Percentiles rank a stretch among this genome's conserved stretches.
phyloP scores from a whole-genome alignment of 2,113 vertebrate species.

The Eidolon helvum region DNA sequence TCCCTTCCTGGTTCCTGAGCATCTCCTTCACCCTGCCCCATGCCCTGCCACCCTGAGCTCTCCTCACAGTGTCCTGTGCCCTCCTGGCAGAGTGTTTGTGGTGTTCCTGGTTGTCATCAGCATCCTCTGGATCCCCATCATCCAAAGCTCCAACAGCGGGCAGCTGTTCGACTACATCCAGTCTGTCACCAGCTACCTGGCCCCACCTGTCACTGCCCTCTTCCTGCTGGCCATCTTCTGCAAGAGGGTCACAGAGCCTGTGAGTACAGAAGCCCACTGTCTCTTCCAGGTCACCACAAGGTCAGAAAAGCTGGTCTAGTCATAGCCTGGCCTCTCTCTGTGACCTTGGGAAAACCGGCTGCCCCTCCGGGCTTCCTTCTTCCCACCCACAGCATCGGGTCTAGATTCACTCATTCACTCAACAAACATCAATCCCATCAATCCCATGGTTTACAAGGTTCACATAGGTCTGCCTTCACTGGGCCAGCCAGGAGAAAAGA shows the following conservation, averaged over 20 bases:
- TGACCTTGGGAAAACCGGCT: no score
- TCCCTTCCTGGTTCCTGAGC: no score
- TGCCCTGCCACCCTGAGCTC: no score
- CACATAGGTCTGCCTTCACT: not conserved
- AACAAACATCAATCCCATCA: not conserved
- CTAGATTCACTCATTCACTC: not conserved
- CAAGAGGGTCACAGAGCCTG: slow-evolving; percentile 93
- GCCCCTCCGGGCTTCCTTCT: not conserved
- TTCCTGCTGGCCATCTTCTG: slow-evolving; percentile 96
- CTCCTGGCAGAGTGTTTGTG: slow-evolving; percentile 88
- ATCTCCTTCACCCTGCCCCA: no score
- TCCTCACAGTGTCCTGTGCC: not conserved
- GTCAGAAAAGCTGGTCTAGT: not conserved
- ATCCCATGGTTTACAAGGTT: not conserved
- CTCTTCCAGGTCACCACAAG: not conserved
- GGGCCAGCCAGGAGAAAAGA: not conserved
- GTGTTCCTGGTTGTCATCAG: slow-evolving; percentile 90
- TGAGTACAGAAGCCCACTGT: slow-evolving; percentile 73
- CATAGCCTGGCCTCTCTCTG: not conserved
- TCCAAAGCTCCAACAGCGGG: slow-evolving; percentile 94
- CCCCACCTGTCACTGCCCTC: slow-evolving; percentile 93
- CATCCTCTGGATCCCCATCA: slow-evolving; percentile 95
- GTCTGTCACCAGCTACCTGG: slow-evolving; percentile 93
- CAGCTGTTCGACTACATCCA: slow-evolving; percentile 97
- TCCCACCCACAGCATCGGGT: rapidly evolving